Evolutionary conservation across 1,140 invertebrate genomes (phyloP).

Genomic region (Hycleus phaleratus): DNA sequence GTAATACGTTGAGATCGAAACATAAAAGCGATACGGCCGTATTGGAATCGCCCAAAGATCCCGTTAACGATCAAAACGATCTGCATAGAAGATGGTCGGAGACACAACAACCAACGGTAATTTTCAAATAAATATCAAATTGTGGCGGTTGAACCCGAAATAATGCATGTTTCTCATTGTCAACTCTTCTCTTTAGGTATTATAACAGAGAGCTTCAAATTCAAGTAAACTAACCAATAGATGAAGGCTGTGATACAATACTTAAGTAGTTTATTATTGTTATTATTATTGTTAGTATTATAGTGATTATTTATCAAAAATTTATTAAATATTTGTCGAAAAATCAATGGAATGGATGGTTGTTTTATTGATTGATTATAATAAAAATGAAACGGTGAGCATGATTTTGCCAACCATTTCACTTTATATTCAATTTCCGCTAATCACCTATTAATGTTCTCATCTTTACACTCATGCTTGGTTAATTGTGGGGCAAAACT

Average conservation of each 20-base stretch:
- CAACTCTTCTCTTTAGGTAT: constrained; percentile 22
- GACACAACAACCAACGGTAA: constrained; percentile 35
- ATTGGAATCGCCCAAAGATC: constrained; percentile 27
- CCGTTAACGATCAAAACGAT: constrained; percentile 25
- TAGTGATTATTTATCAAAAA: constrained; percentile 10
- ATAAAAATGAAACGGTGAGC: constrained; percentile 22
- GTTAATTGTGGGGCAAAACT: no score
- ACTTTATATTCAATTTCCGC: background rate
- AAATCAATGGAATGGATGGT: constrained; percentile 19
- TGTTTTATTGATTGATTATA: constrained; percentile 2
- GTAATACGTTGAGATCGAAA: constrained; percentile 34
- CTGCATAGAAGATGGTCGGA: constrained; percentile 37
- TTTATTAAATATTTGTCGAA: constrained; percentile 10
- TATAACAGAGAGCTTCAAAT: constrained; percentile 23
- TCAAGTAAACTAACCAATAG: constrained; percentile 20
- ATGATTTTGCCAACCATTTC: constrained; percentile 10
- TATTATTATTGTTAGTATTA: background rate
- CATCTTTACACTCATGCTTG: no score
- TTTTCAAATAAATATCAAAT: background rate
- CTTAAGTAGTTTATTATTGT: constrained; percentile 13
- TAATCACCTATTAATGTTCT: no score
- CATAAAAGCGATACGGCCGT: constrained; percentile 35
- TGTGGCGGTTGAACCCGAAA: background rate
- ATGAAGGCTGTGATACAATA: constrained; percentile 26
- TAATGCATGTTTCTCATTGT: background rate